Base-by-base conservation (phyloP, 2,797 vertebrate species). In the Acanthurus leucopareius region DNA sequence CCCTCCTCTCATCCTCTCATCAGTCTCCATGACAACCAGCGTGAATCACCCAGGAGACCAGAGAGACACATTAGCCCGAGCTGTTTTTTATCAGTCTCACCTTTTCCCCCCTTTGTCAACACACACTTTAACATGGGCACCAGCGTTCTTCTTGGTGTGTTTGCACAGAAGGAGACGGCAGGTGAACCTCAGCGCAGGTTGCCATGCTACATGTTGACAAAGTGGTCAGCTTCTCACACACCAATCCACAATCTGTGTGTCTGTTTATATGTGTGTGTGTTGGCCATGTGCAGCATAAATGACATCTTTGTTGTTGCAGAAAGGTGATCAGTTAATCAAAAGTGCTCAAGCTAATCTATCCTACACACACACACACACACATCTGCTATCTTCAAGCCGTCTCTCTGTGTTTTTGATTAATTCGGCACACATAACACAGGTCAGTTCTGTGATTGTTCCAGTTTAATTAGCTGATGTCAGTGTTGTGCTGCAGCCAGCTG, bases 21-120 rank as follows among this genome's bases (percentile, higher is more conserved):
- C 83, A 56, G 91, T 94, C 86, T 87, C 91, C 86, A 92, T 92
- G 88, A 79, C 87, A 82, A 93, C 93, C 63, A 25, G 53, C 1
- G 16, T 75, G 83, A 90, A 82, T 91, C 86, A 85, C 84, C 77
- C 47, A 3, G 85, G 87, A 90, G 86, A 92, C 75, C 57, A 52
- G 73, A 0, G 16, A 59, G 85, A 69, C 69, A 78, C 78, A 86
- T 85, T 74, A 82, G 75, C 44, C 58, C 45, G 0, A 72, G 67
- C 77, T 68, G 19, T 68, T 66, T 49, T 73, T 77, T 59, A 86
- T 85, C 86, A 75, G 58, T 63, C 10, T 76, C 59, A 79, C 78
- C 78, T 73, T 68, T 70, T 15, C 25, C 28, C 17, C 48, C 47
- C 16, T 2, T 59, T 67, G 73, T 82, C 73, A 82, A 62, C 74